These are phyloP conservation scores for Abrostola triplasia DNA, from an alignment of 2,888 invertebrate genomes.

Conservation along the genomic window DNA sequence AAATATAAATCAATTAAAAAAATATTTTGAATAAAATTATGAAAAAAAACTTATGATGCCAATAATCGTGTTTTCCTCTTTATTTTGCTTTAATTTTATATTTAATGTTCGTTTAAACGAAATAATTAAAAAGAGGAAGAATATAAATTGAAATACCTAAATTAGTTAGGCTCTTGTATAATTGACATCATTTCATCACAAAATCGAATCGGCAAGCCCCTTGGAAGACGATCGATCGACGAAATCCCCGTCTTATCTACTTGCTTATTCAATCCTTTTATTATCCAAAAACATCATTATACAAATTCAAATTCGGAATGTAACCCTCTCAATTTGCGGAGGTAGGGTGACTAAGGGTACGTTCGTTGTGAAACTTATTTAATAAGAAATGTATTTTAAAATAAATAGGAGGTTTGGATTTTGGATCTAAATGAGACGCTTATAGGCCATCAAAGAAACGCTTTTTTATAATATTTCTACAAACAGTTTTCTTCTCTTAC, in stretches of 20 bases:
- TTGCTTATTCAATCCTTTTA: slow-evolving; percentile 64
- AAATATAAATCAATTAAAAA: too few relatives aligned
- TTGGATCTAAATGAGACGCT: slow-evolving; percentile 9
- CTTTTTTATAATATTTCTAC: too few relatives aligned
- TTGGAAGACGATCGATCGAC: slow-evolving; percentile 48
- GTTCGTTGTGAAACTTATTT: slow-evolving; percentile 41
- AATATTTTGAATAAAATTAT: too few relatives aligned
- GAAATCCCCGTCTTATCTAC: slow-evolving; percentile 56
- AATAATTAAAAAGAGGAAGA: too few relatives aligned
- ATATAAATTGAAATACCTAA: not conserved
- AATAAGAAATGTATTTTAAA: slow-evolving; percentile 50
- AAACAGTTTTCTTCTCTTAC: too few relatives aligned
- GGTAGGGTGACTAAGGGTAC: slow-evolving; percentile 49
- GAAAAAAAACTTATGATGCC: too few relatives aligned
- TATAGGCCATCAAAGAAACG: not conserved
- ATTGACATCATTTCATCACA: slow-evolving; percentile 31
- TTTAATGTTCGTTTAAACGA: too few relatives aligned
- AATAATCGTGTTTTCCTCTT: too few relatives aligned
- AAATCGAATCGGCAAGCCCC: slow-evolving; percentile 40
- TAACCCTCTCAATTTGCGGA: slow-evolving; percentile 56
- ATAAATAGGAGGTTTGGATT: slow-evolving; percentile 38
- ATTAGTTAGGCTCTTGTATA: slow-evolving; percentile 15
- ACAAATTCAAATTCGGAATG: slow-evolving; percentile 63
- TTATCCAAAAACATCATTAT: slow-evolving; percentile 66
- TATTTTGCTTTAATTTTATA: too few relatives aligned